These are phyloP conservation scores for Corbicula japonica DNA, from an alignment of 2,888 invertebrate species.

Conservation along the genomic window DNA sequence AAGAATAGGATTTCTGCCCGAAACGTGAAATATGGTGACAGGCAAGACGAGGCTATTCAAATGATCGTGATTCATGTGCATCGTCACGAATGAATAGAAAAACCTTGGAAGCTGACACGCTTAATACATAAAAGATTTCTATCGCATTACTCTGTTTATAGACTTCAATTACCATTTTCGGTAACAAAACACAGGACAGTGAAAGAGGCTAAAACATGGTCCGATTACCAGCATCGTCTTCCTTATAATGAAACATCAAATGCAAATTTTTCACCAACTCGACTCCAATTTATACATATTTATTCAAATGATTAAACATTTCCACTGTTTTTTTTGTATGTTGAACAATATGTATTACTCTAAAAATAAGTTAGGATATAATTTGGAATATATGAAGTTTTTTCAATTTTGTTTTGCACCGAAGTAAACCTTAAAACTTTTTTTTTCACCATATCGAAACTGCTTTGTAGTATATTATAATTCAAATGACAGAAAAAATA, in stretches of 20 bases:
- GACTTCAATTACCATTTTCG: not conserved
- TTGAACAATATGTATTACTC: too few relatives aligned
- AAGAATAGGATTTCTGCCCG: constrained; percentile 23
- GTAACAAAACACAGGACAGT: not conserved
- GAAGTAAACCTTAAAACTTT: too few relatives aligned
- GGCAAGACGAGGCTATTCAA: constrained; percentile 1
- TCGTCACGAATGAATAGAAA: not conserved
- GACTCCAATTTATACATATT: constrained; percentile 3
- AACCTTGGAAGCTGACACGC: constrained; percentile 12
- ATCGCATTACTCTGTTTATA: not conserved
- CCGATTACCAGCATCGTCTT: too few relatives aligned
- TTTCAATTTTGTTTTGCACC: too few relatives aligned
- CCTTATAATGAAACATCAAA: too few relatives aligned
- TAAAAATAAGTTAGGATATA: too few relatives aligned
- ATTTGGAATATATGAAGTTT: too few relatives aligned
- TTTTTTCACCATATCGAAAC: too few relatives aligned
- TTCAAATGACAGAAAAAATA: too few relatives aligned
- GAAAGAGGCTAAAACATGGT: not conserved
- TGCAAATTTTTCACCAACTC: constrained; percentile 7
- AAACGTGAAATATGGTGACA: constrained; percentile 32
- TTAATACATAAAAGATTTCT: not conserved
- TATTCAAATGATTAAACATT: not conserved
- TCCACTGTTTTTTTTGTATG: too few relatives aligned
- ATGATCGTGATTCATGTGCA: constrained; percentile 11
- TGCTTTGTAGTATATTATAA: too few relatives aligned